A percentile compares a stretch with the other conserved stretches of the same genome.
Evolutionary conservation across 2,113 vertebrate species (phyloP).

Genomic region (Edolisoma coerulescens): DNA sequence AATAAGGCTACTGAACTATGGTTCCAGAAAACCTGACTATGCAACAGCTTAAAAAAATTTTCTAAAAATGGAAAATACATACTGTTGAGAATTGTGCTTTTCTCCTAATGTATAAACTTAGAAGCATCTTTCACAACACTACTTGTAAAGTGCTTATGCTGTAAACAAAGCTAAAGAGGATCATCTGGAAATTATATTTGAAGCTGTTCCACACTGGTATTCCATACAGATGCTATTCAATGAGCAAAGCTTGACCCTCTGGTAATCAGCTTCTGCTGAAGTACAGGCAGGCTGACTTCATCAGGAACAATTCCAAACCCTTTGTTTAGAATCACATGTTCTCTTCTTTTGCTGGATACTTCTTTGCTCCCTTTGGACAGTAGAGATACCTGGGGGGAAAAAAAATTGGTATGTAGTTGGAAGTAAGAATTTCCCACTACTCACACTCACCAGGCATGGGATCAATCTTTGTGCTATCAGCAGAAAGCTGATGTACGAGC

Average conservation of each 20-base stretch:
- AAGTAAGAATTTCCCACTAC: background rate
- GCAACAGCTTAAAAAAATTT: background rate
- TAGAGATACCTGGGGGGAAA: constrained; percentile 26
- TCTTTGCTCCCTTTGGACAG: constrained; percentile 34
- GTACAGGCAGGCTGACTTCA: constrained; percentile 9
- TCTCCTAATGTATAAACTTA: background rate
- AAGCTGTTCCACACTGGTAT: background rate
- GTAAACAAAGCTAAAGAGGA: background rate
- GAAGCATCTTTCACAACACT: background rate
- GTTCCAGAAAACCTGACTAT: background rate
- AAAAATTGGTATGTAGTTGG: background rate
- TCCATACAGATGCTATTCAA: background rate
- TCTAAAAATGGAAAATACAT: background rate
- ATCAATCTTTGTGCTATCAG: background rate
- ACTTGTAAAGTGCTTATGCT: background rate
- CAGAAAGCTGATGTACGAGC: background rate
- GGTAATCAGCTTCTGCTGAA: background rate
- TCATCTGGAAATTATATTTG: background rate
- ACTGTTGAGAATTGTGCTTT: background rate
- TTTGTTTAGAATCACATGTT: background rate
- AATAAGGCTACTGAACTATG: background rate
- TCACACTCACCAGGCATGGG: background rate
- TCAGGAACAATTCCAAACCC: background rate
- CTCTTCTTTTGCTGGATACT: constrained; percentile 48
- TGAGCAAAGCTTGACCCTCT: background rate